These are phyloP conservation scores for Vidua macroura DNA, from an alignment of 2,113 vertebrate species.

Conservation along the genomic window DNA sequence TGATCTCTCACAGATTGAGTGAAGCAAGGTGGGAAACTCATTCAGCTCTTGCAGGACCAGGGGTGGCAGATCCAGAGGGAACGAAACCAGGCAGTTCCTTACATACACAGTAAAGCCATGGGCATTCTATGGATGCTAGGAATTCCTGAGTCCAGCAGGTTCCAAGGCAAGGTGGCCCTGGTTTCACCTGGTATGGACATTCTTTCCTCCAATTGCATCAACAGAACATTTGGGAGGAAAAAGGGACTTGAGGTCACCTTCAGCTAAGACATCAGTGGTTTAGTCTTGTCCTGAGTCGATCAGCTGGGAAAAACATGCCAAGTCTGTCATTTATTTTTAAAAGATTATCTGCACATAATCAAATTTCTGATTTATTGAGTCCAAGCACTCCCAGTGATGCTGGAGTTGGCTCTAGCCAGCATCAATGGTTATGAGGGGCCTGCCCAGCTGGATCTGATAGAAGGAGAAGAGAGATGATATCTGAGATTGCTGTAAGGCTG, in stretches of 20 bases:
- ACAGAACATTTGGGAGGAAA: not conserved
- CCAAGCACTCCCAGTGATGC: not conserved
- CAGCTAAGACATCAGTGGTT: not conserved
- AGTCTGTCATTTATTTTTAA: conserved; percentile 9
- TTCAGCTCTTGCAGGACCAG: not conserved
- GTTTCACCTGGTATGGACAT: not conserved
- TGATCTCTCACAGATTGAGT: not conserved
- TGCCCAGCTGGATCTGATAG: not conserved
- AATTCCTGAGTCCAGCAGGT: not conserved
- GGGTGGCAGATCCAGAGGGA: not conserved
- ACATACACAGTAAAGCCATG: not conserved
- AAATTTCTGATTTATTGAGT: not conserved
- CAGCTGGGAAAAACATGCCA: not conserved
- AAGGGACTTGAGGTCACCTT: not conserved
- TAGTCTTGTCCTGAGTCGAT: not conserved
- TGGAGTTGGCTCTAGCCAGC: not conserved
- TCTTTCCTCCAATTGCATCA: not conserved
- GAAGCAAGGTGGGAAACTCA: not conserved
- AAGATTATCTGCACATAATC: not conserved
- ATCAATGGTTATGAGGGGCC: not conserved
- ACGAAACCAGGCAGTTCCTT: not conserved
- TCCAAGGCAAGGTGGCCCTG: not conserved
- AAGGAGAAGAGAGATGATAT: conserved; percentile 27
- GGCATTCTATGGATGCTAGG: not conserved
- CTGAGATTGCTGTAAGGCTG: not conserved